Conservation (phyloP, 1,140 invertebrate species). For the Listronotus oregonensis region DNA sequence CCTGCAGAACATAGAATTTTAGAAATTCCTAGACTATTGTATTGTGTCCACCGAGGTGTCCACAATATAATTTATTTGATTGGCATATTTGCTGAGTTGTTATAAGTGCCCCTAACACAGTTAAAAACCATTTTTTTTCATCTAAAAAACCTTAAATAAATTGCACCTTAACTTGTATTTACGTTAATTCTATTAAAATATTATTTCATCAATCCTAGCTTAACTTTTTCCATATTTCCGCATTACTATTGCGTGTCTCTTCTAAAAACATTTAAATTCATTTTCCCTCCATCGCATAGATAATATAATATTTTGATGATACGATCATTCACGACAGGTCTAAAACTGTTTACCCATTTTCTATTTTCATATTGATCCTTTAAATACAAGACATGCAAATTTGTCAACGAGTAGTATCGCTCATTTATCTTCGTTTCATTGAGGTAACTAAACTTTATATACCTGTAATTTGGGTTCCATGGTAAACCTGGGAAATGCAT, state of each 20-base stretch:
- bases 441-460: neutral
- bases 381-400: conserved; percentile 25
- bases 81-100: too few species aligned
- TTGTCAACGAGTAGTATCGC: conserved; percentile 9
- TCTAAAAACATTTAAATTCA: conserved; percentile 21
- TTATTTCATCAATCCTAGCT: neutral
- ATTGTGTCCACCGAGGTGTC: too few species aligned
- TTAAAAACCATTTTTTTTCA: too few species aligned
- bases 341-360: conserved; percentile 31
- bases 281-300: conserved; percentile 21
- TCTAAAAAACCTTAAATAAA: too few species aligned
- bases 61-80: too few species aligned
- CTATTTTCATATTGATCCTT: conserved; percentile 22
- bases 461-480: neutral
- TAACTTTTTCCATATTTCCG: conserved; percentile 8
- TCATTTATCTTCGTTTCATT: neutral
- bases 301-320: conserved; percentile 31
- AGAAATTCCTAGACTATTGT: too few species aligned
- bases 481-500: too few species aligned
- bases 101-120: too few species aligned
- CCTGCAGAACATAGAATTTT: too few species aligned
- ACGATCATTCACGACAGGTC: conserved; percentile 30
- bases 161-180: neutral
- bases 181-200: neutral
- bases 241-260: conserved; percentile 22